Evolutionary conservation across 2,888 invertebrate species (phyloP).

Genomic region (Eristalis pertinax): DNA sequence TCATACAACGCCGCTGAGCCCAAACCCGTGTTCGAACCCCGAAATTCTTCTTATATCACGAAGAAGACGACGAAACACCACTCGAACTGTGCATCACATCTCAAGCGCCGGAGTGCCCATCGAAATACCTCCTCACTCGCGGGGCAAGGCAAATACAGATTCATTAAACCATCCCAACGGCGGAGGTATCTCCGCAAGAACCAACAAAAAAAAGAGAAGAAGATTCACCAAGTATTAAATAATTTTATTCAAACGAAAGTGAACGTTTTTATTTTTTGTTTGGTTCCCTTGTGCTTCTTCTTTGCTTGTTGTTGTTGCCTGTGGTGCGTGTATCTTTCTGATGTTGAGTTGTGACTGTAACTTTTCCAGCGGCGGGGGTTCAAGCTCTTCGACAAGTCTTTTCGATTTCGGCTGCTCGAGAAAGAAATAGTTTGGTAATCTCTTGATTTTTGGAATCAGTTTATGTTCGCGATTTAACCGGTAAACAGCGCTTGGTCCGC

Average conservation of each 20-base stretch:
- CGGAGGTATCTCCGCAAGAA: slow-evolving; percentile 25
- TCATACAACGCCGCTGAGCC: slow-evolving; percentile 24
- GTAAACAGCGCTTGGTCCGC: slow-evolving; percentile 58
- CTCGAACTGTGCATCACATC: slow-evolving; percentile 12
- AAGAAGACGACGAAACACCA: background rate
- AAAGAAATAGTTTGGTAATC: slow-evolving; percentile 67
- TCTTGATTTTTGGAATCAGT: slow-evolving; percentile 64
- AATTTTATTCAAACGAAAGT: slow-evolving; percentile 69
- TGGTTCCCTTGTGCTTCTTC: slow-evolving; percentile 27
- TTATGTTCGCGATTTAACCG: slow-evolving; percentile 67
- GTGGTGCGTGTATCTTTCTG: background rate
- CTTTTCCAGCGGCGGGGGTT: slow-evolving; percentile 46
- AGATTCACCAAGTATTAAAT: slow-evolving; percentile 48
- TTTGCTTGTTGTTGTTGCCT: background rate
- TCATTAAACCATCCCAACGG: slow-evolving; percentile 27
- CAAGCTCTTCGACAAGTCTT: slow-evolving; percentile 19
- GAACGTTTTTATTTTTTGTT: slow-evolving; percentile 54
- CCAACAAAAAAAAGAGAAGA: slow-evolving; percentile 17
- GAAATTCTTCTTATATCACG: background rate
- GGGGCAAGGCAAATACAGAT: background rate
- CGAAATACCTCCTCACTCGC: background rate
- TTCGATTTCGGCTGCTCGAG: slow-evolving; percentile 15
- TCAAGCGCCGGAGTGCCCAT: background rate
- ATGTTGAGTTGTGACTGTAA: slow-evolving; percentile 51
- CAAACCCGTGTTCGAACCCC: background rate